A percentile compares a stretch with the other conserved stretches of the same genome.
phyloP scores from a whole-genome alignment of 2,888 invertebrate genomes.

The Xestia c-nigrum region DNA sequence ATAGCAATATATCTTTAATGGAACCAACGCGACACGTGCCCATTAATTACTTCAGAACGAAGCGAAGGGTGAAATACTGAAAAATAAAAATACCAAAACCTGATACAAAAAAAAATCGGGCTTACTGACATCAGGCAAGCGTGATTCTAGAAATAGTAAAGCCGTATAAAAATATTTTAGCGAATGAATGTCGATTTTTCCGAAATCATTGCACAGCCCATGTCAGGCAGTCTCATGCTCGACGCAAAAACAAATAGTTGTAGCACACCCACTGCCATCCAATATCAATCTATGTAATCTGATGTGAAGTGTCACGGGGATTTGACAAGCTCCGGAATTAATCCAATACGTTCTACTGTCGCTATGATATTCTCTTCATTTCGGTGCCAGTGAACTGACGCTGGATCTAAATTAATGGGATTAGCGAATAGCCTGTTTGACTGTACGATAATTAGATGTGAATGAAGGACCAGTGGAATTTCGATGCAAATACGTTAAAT shows the following conservation, averaged over 20 bases:
- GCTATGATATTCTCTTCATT: constrained; percentile 51
- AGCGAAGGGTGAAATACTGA: constrained; percentile 2
- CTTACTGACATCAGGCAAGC: neutral
- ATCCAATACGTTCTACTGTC: constrained; percentile 56
- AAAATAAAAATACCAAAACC: constrained; percentile 1
- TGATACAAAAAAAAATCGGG: neutral
- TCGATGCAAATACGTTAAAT: constrained; percentile 28
- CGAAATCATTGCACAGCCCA: constrained; percentile 9
- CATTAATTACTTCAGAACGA: constrained; percentile 40
- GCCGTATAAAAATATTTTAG: neutral
- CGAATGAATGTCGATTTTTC: neutral
- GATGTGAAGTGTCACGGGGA: constrained; percentile 57
- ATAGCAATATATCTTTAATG: constrained; percentile 14
- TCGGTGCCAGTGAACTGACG: constrained; percentile 43
- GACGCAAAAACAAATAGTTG: constrained; percentile 47
- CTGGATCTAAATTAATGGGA: constrained; percentile 42
- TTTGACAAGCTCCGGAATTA: constrained; percentile 55
- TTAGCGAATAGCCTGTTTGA: constrained; percentile 47
- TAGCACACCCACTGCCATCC: constrained; percentile 39
- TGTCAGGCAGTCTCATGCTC: constrained; percentile 7
- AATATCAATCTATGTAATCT: constrained; percentile 59
- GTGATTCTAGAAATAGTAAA: constrained; percentile 12
- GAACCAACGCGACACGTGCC: constrained; percentile 35
- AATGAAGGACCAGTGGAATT: constrained; percentile 41
- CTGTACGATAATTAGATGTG: constrained; percentile 44